These are phyloP conservation scores for Lota lota DNA, from an alignment of 2,113 vertebrate species.

Conservation along the genomic window DNA sequence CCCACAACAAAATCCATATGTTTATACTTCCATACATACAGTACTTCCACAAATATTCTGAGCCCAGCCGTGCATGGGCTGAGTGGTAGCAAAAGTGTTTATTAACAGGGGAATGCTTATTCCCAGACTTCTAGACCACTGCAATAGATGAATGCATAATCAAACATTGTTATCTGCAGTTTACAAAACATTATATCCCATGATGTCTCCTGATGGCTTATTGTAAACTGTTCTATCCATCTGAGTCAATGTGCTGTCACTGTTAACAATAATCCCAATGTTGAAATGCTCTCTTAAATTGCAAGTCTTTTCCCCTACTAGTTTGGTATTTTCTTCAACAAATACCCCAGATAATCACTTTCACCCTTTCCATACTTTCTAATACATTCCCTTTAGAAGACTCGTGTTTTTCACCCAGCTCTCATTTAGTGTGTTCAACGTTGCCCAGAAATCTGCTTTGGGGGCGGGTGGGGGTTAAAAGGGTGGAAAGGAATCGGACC, in stretches of 20 bases:
- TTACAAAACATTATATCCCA: no score
- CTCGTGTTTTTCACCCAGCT: neutral
- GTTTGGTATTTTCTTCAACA: neutral
- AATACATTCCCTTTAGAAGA: neutral
- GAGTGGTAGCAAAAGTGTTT: neutral
- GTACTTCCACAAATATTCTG: neutral
- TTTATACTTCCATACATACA: neutral
- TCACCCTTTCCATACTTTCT: no score
- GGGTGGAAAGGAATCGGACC: neutral
- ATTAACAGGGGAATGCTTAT: neutral
- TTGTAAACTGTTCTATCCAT: no score
- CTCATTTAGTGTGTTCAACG: neutral
- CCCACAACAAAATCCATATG: neutral
- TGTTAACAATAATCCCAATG: no score
- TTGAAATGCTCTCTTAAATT: no score
- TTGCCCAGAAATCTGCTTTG: neutral
- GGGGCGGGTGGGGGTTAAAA: neutral
- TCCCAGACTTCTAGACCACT: no score
- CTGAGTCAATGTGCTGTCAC: no score
- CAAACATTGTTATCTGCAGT: no score
- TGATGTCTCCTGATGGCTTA: no score
- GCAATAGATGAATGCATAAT: no score
- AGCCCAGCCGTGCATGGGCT: neutral
- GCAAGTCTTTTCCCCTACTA: no score
- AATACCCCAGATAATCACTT: neutral